phyloP scores from a whole-genome alignment of 2,113 vertebrate genomes.

The Takifugu flavidus region DNA sequence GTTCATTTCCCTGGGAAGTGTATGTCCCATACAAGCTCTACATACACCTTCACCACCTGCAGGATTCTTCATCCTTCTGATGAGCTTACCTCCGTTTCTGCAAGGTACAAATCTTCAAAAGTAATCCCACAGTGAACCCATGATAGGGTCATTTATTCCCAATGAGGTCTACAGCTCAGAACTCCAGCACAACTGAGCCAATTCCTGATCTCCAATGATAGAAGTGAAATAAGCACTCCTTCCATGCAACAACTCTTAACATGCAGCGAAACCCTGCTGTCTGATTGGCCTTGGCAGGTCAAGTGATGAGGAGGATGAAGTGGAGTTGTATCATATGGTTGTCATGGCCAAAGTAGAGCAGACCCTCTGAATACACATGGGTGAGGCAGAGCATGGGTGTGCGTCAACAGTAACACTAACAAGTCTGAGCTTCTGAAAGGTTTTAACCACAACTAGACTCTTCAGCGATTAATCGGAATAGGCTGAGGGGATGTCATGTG shows the following conservation, averaged over 20 bases:
- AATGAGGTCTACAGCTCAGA: no score
- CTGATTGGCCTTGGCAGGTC: conserved; percentile 85
- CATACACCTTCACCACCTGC: conserved; percentile 98
- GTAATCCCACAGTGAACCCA: not conserved
- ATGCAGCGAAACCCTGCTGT: conserved; percentile 37
- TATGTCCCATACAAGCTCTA: conserved; percentile 95
- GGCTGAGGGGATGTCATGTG: conserved; percentile 1
- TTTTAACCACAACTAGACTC: not conserved
- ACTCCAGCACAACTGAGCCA: no score
- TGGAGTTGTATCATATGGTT: conserved; percentile 81
- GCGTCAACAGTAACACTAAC: conserved; percentile 34
- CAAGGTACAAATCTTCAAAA: conserved; percentile 80
- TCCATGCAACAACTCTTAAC: not conserved
- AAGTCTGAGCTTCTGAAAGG: not conserved
- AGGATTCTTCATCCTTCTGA: conserved; percentile 97
- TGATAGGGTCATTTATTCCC: no score
- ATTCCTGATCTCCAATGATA: not conserved
- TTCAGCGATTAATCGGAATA: not conserved
- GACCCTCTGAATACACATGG: conserved; percentile 79
- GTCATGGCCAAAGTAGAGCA: conserved; percentile 87
- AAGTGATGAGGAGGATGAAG: conserved; percentile 84
- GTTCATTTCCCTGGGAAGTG: conserved; percentile 96
- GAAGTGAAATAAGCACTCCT: not conserved
- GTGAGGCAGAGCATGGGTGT: conserved; percentile 80
- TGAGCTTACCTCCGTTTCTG: conserved; percentile 89